phyloP scores from a whole-genome alignment of 2,888 invertebrate genomes.

The Steinernema hermaphroditum region DNA sequence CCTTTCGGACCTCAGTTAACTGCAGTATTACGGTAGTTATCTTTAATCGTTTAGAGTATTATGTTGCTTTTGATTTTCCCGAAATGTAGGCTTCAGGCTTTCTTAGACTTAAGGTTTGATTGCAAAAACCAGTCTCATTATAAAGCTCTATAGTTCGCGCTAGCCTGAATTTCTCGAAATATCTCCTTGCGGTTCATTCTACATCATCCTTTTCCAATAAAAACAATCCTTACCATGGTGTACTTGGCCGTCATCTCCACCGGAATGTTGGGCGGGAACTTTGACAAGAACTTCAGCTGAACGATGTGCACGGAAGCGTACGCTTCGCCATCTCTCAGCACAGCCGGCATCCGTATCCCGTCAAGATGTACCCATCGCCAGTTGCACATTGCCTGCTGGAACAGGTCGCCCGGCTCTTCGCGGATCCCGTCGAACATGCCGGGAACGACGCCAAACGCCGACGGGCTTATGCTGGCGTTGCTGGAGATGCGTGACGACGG shows the following conservation, averaged over 20 bases:
- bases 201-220: no score
- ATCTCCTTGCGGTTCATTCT: no score
- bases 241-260: slow-evolving; percentile 43
- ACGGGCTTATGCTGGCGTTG: background rate
- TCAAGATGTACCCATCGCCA: slow-evolving; percentile 36
- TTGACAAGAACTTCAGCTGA: slow-evolving; percentile 54
- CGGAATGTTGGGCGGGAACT: slow-evolving; percentile 57
- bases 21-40: no score
- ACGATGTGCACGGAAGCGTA: slow-evolving; percentile 57
- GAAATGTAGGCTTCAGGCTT: no score
- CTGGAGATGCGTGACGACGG: background rate
- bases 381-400: slow-evolving; percentile 28
- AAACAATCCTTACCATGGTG: slow-evolving; percentile 52
- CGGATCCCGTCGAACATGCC: slow-evolving; percentile 4
- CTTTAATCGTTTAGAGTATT: no score
- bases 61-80: no score
- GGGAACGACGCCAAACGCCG: slow-evolving; percentile 12
- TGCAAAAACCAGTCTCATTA: no score
- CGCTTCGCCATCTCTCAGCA: slow-evolving; percentile 36
- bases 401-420: slow-evolving; percentile 16
- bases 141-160: no score
- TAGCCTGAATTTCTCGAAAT: no score
- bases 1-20: no score
- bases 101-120: no score
- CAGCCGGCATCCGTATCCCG: slow-evolving; percentile 45